These are phyloP conservation scores for Plodia interpunctella DNA, from an alignment of 1,140 invertebrate genomes.

Conservation along the genomic window DNA sequence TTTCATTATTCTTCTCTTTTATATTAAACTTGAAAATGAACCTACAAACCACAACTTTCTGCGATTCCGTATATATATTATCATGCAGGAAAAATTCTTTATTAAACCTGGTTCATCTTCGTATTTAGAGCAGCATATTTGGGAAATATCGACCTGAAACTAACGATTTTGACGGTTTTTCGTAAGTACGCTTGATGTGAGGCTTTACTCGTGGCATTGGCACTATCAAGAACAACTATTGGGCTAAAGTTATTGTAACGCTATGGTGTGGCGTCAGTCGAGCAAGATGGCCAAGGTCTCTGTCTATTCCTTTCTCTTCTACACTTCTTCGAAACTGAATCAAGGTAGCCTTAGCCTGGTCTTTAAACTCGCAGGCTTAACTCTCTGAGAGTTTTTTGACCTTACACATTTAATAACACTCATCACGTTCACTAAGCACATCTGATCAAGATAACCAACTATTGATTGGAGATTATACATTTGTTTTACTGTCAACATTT, in stretches of 20 bases:
- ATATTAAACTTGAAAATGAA: too few species aligned
- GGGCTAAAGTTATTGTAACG: slow-evolving; percentile 12
- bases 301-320: slow-evolving; percentile 45
- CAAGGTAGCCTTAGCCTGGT: slow-evolving; percentile 13
- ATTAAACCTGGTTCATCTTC: not conserved
- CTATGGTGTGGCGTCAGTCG: slow-evolving; percentile 42
- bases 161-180: slow-evolving; percentile 14
- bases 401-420: not conserved
- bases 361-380: not conserved
- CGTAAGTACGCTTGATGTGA: slow-evolving; percentile 39
- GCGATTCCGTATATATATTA: too few species aligned
- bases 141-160: slow-evolving; percentile 19
- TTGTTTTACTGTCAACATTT: not conserved
- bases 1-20: too few species aligned
- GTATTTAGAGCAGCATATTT: slow-evolving; percentile 30
- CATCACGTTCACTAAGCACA: not conserved
- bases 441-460: not conserved
- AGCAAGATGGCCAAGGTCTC: slow-evolving; percentile 75
- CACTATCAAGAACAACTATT: slow-evolving; percentile 16
- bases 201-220: slow-evolving; percentile 41
- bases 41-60: too few species aligned
- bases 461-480: too few species aligned
- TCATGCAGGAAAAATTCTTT: too few species aligned
- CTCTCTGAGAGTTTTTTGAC: not conserved
- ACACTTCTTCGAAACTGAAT: slow-evolving; percentile 56